Evolutionary conservation across 2,797 vertebrate genomes (phyloP).

Genomic region (Sebastes matsubarae): DNA sequence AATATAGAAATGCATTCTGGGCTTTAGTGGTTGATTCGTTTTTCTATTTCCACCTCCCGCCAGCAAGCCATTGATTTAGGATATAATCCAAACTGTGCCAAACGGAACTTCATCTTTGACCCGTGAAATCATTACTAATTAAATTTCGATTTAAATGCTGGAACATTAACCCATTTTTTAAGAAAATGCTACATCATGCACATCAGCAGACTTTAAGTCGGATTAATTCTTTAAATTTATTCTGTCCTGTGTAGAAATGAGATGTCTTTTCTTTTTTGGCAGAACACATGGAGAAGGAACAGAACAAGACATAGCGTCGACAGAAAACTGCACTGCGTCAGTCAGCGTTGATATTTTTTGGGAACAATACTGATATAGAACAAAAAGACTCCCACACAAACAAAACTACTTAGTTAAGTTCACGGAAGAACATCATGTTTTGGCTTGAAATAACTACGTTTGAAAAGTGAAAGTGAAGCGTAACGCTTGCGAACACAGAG

Average conservation of each 20-base stretch:
- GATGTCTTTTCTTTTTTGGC: not conserved
- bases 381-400: not conserved
- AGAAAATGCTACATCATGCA: not conserved
- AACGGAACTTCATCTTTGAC: slow-evolving; percentile 23
- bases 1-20: not conserved
- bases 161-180: not conserved
- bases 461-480: no score
- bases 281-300: not conserved
- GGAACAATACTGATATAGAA: no score
- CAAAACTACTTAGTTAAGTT: no score
- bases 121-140: slow-evolving; percentile 37
- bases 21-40: not conserved
- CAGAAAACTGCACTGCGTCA: not conserved
- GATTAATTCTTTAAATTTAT: not conserved
- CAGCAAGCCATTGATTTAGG: slow-evolving; percentile 31
- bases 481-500: no score
- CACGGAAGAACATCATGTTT: no score
- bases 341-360: not conserved
- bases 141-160: slow-evolving; percentile 3
- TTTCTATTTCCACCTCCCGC: not conserved
- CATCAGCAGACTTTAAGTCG: not conserved
- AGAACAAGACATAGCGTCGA: no score
- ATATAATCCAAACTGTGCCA: slow-evolving; percentile 21
- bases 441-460: no score
- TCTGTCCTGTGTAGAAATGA: not conserved